These are phyloP conservation scores for Lottia scabra DNA, from an alignment of 2,888 invertebrate genomes.

Conservation along the genomic window DNA sequence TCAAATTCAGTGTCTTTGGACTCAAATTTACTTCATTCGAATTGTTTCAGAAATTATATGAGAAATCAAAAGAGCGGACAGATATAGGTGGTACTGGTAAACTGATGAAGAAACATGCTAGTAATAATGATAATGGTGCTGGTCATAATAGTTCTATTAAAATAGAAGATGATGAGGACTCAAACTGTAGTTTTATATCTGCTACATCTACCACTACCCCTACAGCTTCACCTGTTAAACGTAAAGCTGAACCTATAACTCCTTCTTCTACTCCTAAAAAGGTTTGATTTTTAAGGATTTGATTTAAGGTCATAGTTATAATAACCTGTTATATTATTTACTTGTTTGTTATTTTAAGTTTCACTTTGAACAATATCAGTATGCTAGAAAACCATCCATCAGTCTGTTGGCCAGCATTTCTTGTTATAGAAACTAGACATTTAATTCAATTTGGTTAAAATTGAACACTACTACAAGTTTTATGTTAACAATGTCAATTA, in stretches of 20 bases:
- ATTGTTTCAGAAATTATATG: conserved; percentile 58
- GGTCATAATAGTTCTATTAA: conserved; percentile 17
- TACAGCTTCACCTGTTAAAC: neutral
- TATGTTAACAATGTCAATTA: too few species aligned
- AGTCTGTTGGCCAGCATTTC: too few species aligned
- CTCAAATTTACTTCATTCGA: neutral
- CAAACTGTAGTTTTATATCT: conserved; percentile 20
- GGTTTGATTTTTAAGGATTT: neutral
- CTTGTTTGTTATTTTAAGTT: too few species aligned
- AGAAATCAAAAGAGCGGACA: conserved; percentile 66
- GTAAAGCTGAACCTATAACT: conserved; percentile 6
- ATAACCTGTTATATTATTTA: too few species aligned
- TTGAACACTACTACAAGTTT: too few species aligned
- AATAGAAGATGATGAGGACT: conserved; percentile 28
- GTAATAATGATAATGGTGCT: conserved; percentile 23
- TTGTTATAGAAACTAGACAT: too few species aligned
- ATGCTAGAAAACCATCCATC: too few species aligned
- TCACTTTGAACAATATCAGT: too few species aligned
- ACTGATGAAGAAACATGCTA: conserved; percentile 22
- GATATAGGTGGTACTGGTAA: conserved; percentile 53
- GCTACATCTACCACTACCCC: neutral
- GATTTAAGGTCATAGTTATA: too few species aligned
- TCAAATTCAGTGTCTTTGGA: neutral
- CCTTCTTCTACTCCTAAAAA: conserved; percentile 10
- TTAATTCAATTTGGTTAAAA: too few species aligned